Base-by-base conservation (phyloP, 2,113 vertebrate species). In the Dicrurus megarhynchus region DNA sequence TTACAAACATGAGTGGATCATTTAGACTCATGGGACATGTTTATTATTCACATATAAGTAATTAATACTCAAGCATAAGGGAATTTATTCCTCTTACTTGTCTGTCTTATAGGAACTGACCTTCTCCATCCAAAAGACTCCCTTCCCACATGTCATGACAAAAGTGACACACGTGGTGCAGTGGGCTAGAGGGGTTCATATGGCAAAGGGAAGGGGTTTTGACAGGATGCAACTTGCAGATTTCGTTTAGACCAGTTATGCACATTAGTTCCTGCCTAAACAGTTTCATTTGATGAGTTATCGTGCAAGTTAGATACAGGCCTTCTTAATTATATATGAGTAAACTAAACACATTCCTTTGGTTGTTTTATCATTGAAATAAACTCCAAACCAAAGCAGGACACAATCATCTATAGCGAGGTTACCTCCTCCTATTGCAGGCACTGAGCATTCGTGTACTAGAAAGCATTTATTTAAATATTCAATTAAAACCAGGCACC, bases 1-100 rank as follows among this genome's bases (percentile, higher is more conserved):
- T 94, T 93, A 92, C 83, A 91, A 87, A 93, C 90, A 89, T 75
- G 89, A 92, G 56, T 90, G 56, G 88, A 94, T 93, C 76, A 30
- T 76, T 93, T 32, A 84, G 73, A 33, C 93, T 90, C 85, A 33
- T 64, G 93, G 80, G 91, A 61, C 49, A 5, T 69, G 46, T 71
- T 94, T 92, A 68, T 92, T 94, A 90, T 92, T 94, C 88, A 84
- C 49, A 87, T 73, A n/a, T 23, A 94, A 90, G 60, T 87, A 76
- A 92, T 96, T 95, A 92, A 95, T 78, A 96, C 87, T 84, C 76
- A 84, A 92, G 69, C 61, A 16, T 22, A 79, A 77, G 69, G 76
- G 52, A 84, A 57, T 94, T 53, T 87, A 60, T 89, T 93, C 44
- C 26, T 82, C 28, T 81, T 44, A 61, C 16, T 94, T 76, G 3